Conservation (phyloP, 2,888 invertebrate genomes). For the Ectropis crepuscularia region DNA sequence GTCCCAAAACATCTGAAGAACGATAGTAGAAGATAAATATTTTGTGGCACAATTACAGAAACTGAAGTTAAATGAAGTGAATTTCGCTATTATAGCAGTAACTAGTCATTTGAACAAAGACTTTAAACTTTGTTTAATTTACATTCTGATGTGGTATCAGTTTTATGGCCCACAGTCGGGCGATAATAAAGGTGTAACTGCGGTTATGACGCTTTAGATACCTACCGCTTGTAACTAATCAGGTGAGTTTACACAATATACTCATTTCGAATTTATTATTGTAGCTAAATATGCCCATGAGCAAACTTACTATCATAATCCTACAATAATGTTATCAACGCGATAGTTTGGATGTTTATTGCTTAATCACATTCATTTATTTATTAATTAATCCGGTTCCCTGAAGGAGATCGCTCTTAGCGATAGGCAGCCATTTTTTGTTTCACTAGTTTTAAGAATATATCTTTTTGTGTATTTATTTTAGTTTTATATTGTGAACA, state of each 20-base stretch:
- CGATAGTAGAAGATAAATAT: not conserved
- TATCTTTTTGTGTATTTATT: too few species aligned
- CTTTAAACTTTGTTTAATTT: conserved; percentile 17
- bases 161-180: conserved; percentile 14
- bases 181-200: conserved; percentile 6
- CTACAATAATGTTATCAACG: too few species aligned
- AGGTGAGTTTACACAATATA: conserved; percentile 13
- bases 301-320: not conserved
- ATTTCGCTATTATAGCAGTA: not conserved
- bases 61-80: not conserved
- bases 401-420: too few species aligned
- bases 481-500: too few species aligned
- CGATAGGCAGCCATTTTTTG: too few species aligned
- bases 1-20: not conserved
- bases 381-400: too few species aligned
- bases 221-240: conserved; percentile 5
- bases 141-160: conserved; percentile 17
- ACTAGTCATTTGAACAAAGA: conserved; percentile 12
- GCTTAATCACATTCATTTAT: too few species aligned
- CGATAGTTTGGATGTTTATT: too few species aligned
- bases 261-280: conserved; percentile 12
- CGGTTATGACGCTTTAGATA: conserved; percentile 7
- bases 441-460: too few species aligned
- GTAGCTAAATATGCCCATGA: not conserved
- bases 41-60: not conserved